Evolutionary conservation across 2,888 invertebrate species (phyloP), one percentile per base, ranked within the genome.

Genomic region (Saturnia japonica): DNA sequence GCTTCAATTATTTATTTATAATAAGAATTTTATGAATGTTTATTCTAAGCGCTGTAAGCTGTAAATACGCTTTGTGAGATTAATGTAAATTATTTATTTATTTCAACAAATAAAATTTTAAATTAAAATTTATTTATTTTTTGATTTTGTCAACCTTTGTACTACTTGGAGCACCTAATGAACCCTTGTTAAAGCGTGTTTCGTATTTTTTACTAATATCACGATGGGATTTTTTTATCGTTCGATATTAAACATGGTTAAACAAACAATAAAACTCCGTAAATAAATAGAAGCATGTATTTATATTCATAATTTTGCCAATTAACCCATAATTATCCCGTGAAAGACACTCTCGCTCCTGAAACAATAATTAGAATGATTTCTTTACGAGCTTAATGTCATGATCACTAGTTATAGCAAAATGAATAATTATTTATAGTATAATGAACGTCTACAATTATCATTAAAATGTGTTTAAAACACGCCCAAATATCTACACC

Each of bases 71-170:
- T 92, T 89, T 71, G 72, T 75, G 78, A 77, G 75, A 81, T 40
- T 77, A 83, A 84, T 90, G 88, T 93, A 91, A 91, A 91, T 93
- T 93, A 93, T 91, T 93, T 89, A 93, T 91, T 93, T 92, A 91
- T 91, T 91, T 83, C 86, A 82, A 82, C 80, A 85, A 83, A 82
- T 83, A 85, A 88, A 85, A 75, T 75, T 78, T 84, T 79, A 71
- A n/a, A 22, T 71, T 72, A 71, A 72, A 66, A 78, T 70, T 72
- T 73, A 43, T 72, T 70, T 72, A 57, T 68, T 60, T 72, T 57
- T 70, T 71, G 71, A 72, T 77, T 72, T 14, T 14, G 2, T 60
- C 25, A 25, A 28, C 1, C 28, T 25, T 28, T 28, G 16, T 60
- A 2, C 57, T 3, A 60, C 28, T 28, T 9, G 57, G 14, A 25